Conservation (phyloP, 2,888 invertebrate genomes). For the Apantesis nais region DNA sequence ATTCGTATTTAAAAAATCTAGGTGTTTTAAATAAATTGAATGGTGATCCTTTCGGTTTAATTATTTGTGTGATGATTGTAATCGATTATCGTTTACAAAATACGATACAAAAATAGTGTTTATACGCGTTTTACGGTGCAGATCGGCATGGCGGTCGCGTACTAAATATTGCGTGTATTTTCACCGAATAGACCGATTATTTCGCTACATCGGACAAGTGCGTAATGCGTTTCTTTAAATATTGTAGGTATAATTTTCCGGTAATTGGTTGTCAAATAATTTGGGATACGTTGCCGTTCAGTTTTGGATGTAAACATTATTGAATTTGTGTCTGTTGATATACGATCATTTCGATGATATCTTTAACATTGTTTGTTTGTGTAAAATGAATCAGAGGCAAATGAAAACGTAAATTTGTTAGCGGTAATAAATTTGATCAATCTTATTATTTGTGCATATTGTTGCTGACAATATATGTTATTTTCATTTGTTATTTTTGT, state of each 20-base stretch:
- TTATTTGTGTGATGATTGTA: slow-evolving; percentile 36
- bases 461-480: neutral
- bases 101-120: slow-evolving; percentile 77
- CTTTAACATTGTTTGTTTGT: slow-evolving; percentile 34
- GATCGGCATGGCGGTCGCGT: slow-evolving; percentile 70
- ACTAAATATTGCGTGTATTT: slow-evolving; percentile 58
- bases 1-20: slow-evolving; percentile 22
- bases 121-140: slow-evolving; percentile 72
- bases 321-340: slow-evolving; percentile 40
- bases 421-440: slow-evolving; percentile 30
- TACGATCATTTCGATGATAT: slow-evolving; percentile 32
- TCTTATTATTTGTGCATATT: neutral
- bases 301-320: slow-evolving; percentile 43
- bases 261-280: slow-evolving; percentile 34
- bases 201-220: slow-evolving; percentile 49
- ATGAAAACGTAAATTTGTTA: slow-evolving; percentile 27
- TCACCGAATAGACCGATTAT: slow-evolving; percentile 49
- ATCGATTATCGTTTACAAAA: slow-evolving; percentile 63
- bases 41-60: slow-evolving; percentile 36
- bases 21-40: slow-evolving; percentile 19
- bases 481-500: neutral
- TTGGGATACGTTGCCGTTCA: slow-evolving; percentile 28
- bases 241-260: slow-evolving; percentile 44
- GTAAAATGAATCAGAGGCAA: slow-evolving; percentile 21
- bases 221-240: slow-evolving; percentile 38